Evolutionary conservation across 2,888 invertebrate species (phyloP), one percentile per base, ranked within the genome.

Genomic region (Artemia sinica): DNA sequence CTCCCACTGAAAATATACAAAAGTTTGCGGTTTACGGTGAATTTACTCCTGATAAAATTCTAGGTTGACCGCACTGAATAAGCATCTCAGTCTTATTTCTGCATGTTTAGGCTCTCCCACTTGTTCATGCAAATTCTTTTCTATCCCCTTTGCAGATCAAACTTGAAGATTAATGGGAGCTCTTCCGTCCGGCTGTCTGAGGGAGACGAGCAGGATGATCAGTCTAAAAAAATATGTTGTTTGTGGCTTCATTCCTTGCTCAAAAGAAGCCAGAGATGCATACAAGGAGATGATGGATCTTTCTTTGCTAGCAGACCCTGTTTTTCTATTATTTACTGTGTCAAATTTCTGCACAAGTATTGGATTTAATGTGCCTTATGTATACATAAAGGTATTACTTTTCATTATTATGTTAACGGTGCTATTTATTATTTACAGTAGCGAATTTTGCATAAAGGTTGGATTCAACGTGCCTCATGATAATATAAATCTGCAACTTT

Each of bases 301-400:
- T 72, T 83, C 86, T 0, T 81, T 98, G 67, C 82, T 97, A 70
- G 84, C 84, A 74, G 90, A 94, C 78, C 84, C 86, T 49, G 82
- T 94, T 72, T 97, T 95, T 78, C 81, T 96, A 72, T 80, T 96
- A 71, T 97, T 96, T 78, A 85, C 88, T 13, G 74, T 91, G 69
- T 96, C 96, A 58, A 98, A 98, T 79, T 92, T 98, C 77, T 86
- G 90, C 76, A 93, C 93, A 65, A 94, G 91, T 76, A 86, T 95
- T 76, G 94, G 94, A 71, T 94, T 92, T 81, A 91, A 93, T 78
- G 85, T 94, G 75, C 95, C 95, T 51, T 93, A 92, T 76, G 86
- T 93, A 68, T 94, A 89, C 76, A 83, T 89, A 71, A 86, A 87
- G 74, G 81, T 81, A 75, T 76, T 79, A 74, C 9, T 58, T 58